These are phyloP conservation scores for Onychostruthus taczanowskii DNA, from an alignment of 2,113 vertebrate species.

Conservation along the genomic window DNA sequence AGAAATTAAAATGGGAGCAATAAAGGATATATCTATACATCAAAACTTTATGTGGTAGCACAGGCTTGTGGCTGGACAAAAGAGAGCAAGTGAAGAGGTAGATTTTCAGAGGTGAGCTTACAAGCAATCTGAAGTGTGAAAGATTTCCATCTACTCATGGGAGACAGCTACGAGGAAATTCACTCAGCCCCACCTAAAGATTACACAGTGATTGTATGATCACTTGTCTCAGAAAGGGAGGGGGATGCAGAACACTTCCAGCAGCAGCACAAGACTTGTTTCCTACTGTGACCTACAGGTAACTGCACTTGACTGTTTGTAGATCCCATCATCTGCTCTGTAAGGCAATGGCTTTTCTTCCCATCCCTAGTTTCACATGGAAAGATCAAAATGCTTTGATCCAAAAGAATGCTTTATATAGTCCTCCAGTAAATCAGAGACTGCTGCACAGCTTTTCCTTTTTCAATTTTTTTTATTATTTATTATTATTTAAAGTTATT, in stretches of 20 bases:
- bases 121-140: not conserved
- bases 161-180: not conserved
- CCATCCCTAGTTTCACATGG: not conserved
- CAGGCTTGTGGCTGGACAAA: not conserved
- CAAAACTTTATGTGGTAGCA: not conserved
- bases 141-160: not conserved
- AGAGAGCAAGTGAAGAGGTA: not conserved
- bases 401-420: not conserved
- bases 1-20: not conserved
- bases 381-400: not conserved
- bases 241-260: not conserved
- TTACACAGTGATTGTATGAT: not conserved
- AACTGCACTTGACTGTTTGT: not conserved
- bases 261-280: not conserved
- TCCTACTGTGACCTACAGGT: not conserved
- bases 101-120: not conserved
- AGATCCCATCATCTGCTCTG: not conserved
- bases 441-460: not conserved
- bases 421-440: not conserved
- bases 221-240: not conserved
- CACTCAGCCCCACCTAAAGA: not conserved
- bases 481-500: too few species aligned
- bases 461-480: rapidly evolving
- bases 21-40: not conserved
- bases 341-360: not conserved